phyloP scores from a whole-genome alignment of 1,140 invertebrate genomes.

The Lepidotrigona ventralis region DNA sequence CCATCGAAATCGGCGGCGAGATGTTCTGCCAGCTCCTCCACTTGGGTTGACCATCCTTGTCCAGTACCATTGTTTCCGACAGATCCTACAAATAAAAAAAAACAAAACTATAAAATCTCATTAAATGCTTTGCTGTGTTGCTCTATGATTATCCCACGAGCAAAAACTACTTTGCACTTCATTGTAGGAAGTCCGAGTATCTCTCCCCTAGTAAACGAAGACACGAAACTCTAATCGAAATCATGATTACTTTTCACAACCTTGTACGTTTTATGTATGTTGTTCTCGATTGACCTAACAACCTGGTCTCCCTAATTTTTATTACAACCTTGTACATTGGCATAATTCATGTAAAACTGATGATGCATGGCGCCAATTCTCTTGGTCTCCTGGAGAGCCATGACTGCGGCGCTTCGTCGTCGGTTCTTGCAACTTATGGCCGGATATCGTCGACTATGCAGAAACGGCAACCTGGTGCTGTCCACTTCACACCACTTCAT shows the following conservation, averaged over 20 bases:
- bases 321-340: conserved; percentile 52
- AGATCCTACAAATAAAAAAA: conserved; percentile 58
- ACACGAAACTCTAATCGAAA: too few relatives aligned
- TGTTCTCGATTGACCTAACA: too few relatives aligned
- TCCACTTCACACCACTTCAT: conserved; percentile 74
- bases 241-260: too few relatives aligned
- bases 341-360: conserved; percentile 65
- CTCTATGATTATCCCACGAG: too few relatives aligned
- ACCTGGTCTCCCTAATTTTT: not conserved
- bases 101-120: too few relatives aligned
- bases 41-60: conserved; percentile 77
- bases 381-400: conserved; percentile 50
- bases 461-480: conserved; percentile 61
- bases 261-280: too few relatives aligned
- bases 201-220: too few relatives aligned
- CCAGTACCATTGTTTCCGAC: conserved; percentile 74
- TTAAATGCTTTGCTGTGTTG: too few relatives aligned
- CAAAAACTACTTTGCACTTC: too few relatives aligned
- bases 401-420: conserved; percentile 32
- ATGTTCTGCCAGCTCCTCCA: conserved; percentile 85
- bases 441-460: conserved; percentile 64
- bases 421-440: conserved; percentile 55
- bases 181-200: too few relatives aligned
- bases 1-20: conserved; percentile 89
- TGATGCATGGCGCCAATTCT: conserved; percentile 62